Conservation (phyloP, 2,888 invertebrate genomes). For the Eudasyphora cyanicolor region DNA sequence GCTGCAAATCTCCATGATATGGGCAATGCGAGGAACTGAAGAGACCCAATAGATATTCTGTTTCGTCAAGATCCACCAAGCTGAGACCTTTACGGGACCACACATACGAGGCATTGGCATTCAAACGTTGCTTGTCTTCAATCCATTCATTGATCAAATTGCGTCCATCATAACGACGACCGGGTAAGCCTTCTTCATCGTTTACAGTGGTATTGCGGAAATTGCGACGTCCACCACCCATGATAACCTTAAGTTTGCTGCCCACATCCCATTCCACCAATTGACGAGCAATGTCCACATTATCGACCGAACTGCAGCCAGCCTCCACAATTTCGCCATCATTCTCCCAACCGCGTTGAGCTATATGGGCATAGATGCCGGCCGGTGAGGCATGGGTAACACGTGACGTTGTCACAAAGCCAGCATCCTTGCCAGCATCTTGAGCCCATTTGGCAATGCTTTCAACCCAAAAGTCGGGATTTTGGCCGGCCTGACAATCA, state of each 20-base stretch:
- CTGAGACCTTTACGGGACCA: slow-evolving; percentile 75
- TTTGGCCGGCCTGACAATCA: slow-evolving; percentile 84
- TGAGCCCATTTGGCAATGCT: slow-evolving; percentile 88
- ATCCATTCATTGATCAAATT: slow-evolving; percentile 87
- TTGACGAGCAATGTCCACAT: slow-evolving; percentile 88
- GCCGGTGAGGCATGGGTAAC: slow-evolving; percentile 91
- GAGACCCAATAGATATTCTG: slow-evolving; percentile 83
- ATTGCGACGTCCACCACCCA: slow-evolving; percentile 77
- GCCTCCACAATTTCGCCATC: slow-evolving; percentile 83
- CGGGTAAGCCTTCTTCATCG: slow-evolving; percentile 82
- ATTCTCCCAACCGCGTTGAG: slow-evolving; percentile 87
- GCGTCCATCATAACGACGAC: slow-evolving; percentile 83
- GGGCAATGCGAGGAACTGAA: slow-evolving; percentile 82
- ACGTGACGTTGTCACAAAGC: slow-evolving; percentile 88
- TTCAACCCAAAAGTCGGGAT: slow-evolving; percentile 82
- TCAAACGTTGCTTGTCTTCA: slow-evolving; percentile 68
- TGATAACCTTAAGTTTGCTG: slow-evolving; percentile 84
- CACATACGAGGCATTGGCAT: slow-evolving; percentile 77
- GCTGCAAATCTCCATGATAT: slow-evolving; percentile 83
- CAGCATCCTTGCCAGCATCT: slow-evolving; percentile 83
- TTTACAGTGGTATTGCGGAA: slow-evolving; percentile 76
- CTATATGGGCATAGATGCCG: slow-evolving; percentile 86
- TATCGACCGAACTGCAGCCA: slow-evolving; percentile 80
- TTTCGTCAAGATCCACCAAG: slow-evolving; percentile 79
- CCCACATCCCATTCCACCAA: slow-evolving; percentile 86